Percentiles rank a stretch among this genome's conserved stretches.
phyloP scores from a whole-genome alignment of 30 jellyfish, hydroid and myxozoan genomes.

The Phacellophora camtschatica region DNA sequence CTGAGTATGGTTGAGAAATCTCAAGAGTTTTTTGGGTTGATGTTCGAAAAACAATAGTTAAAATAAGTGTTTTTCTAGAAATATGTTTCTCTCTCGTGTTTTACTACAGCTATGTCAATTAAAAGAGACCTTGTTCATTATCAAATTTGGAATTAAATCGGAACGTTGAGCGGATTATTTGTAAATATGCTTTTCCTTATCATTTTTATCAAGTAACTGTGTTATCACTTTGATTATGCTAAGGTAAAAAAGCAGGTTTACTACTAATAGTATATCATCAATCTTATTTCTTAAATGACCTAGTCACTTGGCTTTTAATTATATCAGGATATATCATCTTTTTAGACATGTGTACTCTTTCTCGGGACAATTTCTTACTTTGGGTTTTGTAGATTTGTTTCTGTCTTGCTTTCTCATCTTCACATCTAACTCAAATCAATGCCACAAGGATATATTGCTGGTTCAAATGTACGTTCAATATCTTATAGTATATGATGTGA shows the following conservation, averaged over 20 bases:
- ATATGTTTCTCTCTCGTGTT: not conserved
- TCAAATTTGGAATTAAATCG: not conserved
- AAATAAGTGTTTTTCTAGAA: too few species aligned
- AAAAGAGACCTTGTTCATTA: not conserved
- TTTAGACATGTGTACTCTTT: too few species aligned
- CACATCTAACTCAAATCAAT: too few species aligned
- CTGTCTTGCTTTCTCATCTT: too few species aligned
- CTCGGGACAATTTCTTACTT: not conserved
- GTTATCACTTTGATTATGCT: not conserved
- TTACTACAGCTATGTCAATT: not conserved
- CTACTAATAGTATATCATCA: not conserved
- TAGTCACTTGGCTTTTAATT: too few species aligned
- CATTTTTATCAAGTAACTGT: not conserved
- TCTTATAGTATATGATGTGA: too few species aligned
- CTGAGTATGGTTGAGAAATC: too few species aligned
- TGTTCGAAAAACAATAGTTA: too few species aligned
- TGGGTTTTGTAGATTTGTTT: not conserved
- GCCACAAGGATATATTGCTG: too few species aligned
- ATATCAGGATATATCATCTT: too few species aligned
- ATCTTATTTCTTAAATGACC: not conserved
- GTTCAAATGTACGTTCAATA: too few species aligned
- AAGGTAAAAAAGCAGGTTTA: not conserved
- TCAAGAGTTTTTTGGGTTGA: too few species aligned
- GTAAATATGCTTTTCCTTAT: not conserved
- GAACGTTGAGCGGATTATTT: not conserved